Conservation (phyloP, 2,113 vertebrate genomes). For the Anas platyrhynchos region DNA sequence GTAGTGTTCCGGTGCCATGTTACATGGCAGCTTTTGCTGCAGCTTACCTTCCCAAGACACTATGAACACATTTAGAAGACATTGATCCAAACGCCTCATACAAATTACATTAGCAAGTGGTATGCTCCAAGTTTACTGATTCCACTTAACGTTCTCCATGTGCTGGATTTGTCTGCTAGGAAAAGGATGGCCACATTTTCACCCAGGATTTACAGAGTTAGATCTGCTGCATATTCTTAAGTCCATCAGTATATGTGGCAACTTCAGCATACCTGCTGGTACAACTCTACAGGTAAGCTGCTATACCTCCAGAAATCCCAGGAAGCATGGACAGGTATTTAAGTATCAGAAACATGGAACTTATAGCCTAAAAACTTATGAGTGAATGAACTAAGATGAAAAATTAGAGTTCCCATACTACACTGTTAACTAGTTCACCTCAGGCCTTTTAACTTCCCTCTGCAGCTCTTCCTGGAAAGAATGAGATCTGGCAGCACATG, state of each 20-base stretch:
- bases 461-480: background rate
- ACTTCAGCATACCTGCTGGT: background rate
- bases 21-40: background rate
- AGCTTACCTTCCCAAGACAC: background rate
- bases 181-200: accelerated
- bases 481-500: background rate
- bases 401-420: background rate
- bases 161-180: background rate
- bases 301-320: background rate
- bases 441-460: background rate
- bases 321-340: background rate
- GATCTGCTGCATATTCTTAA: background rate
- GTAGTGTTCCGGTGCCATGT: background rate
- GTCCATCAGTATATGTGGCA: accelerated
- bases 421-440: background rate
- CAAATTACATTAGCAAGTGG: background rate
- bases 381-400: background rate
- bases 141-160: background rate
- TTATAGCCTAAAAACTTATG: background rate
- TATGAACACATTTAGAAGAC: background rate
- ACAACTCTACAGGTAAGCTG: background rate
- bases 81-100: background rate
- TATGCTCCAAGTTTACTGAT: background rate
- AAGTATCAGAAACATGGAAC: background rate
- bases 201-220: background rate